Percentiles rank a stretch among this genome's conserved stretches.
These are phyloP conservation scores for Panulirus ornatus DNA, from an alignment of 1,140 invertebrate genomes.

Conservation along the genomic window DNA sequence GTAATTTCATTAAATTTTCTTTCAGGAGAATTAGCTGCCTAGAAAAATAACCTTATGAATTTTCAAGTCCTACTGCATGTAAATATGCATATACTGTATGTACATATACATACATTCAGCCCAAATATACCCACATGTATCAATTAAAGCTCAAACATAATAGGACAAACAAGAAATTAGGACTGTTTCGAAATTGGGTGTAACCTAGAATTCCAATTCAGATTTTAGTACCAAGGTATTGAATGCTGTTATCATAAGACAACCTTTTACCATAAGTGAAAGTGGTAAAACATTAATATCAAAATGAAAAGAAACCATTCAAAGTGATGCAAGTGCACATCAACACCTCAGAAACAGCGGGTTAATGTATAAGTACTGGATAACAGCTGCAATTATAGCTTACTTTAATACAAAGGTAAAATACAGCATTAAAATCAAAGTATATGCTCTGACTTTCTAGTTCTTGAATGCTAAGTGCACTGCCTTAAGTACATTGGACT, in stretches of 20 bases:
- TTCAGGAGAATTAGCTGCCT: not conserved
- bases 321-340: not conserved
- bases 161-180: not conserved
- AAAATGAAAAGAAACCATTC: not conserved
- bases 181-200: not conserved
- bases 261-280: not conserved
- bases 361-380: not conserved
- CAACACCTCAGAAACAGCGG: not conserved
- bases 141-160: no score
- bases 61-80: not conserved
- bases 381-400: not conserved
- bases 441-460: not conserved
- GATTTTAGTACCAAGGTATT: not conserved
- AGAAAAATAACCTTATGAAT: not conserved
- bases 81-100: not conserved
- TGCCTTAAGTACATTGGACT: not conserved
- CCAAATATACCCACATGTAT: slow-evolving; percentile 8
- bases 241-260: not conserved
- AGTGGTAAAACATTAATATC: not conserved
- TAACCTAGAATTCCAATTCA: not conserved
- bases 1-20: no score
- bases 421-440: not conserved
- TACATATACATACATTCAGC: not conserved
- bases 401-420: not conserved
- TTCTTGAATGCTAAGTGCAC: not conserved